Evolutionary conservation across 2,888 invertebrate genomes (phyloP), one percentile per base, ranked within the genome.

Genomic region (Buathra laborator): DNA sequence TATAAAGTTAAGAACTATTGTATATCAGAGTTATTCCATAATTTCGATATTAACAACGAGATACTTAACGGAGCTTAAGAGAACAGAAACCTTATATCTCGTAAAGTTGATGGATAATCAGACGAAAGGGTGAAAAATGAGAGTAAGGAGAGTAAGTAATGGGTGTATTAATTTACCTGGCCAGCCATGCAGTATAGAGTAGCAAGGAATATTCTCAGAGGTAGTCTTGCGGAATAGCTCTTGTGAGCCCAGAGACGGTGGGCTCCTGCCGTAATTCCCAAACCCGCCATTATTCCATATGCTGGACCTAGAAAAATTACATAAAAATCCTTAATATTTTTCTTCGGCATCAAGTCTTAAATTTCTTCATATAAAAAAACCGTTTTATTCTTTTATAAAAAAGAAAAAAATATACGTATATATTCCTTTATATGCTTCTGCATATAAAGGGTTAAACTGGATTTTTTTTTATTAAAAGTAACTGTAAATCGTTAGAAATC

Each of bases 221-320:
- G 96, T 6, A 95, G 94, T 89, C 94, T 96, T 0, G 99, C 99
- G 89, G 96, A 96, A 94, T 98, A 99, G 2, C 98, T 96, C 80
- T 95, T 95, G 94, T 99, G 99, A 0, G 99, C 96, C 99, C 99
- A 99, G 67, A 99, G 94, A 86, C 99, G 95, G 94, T 99, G 99
- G 0, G 98, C 97, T 0, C 99, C 99, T 0, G 98, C 97, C 0
- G 99, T 99, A 59, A 97, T 96, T 9, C 99, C 98, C 85, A 98
- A 92, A 29, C 93, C 93, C 2, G 89, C 81, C 3, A 75, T 75
- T 24, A 86, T 4, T 43, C 91, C 92, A 80, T 90, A 91, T 14
- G 79, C 7, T 4, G 87, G 48, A 86, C 53, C 93, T 93, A 75
- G 82, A 72, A 83, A 66, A 84, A 68, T 14, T 46, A 37, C 43